A percentile compares a stretch with the other conserved stretches of the same genome.
phyloP scores from a whole-genome alignment of 2,113 vertebrate species.

The Callipepla squamata region DNA sequence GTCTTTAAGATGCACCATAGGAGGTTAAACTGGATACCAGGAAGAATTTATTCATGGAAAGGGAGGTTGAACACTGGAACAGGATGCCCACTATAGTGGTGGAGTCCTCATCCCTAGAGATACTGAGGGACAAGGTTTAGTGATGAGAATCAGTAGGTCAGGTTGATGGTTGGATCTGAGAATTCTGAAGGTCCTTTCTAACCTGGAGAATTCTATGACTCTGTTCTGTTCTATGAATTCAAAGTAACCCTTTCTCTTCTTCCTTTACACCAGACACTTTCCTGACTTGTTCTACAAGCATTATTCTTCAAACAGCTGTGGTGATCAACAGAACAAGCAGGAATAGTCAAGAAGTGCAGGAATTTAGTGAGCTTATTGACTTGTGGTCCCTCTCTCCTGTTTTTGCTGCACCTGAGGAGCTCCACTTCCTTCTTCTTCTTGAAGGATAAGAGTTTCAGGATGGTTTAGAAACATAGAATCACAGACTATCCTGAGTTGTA shows the following conservation, averaged over 20 bases:
- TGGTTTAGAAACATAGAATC: neutral
- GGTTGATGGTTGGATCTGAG: no score
- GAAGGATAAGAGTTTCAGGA: neutral
- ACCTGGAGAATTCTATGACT: no score
- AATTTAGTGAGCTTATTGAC: neutral
- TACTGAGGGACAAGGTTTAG: no score
- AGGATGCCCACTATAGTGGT: no score
- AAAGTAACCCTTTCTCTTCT: neutral
- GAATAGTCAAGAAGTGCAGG: neutral
- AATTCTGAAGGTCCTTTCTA: no score
- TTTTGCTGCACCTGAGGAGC: neutral
- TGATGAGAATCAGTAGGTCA: no score
- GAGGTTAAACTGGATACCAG: no score
- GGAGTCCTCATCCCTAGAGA: no score
- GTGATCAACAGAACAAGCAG: neutral
- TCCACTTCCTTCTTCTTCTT: neutral
- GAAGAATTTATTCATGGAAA: no score
- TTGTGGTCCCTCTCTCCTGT: neutral
- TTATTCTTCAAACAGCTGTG: fast-evolving
- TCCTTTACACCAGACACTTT: neutral
- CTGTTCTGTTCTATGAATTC: neutral
- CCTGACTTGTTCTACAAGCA: neutral
- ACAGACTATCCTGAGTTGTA: neutral
- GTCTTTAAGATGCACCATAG: no score
- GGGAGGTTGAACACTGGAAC: no score